phyloP scores from a whole-genome alignment of 2,888 invertebrate genomes.

The Himalopsyche tibetana region DNA sequence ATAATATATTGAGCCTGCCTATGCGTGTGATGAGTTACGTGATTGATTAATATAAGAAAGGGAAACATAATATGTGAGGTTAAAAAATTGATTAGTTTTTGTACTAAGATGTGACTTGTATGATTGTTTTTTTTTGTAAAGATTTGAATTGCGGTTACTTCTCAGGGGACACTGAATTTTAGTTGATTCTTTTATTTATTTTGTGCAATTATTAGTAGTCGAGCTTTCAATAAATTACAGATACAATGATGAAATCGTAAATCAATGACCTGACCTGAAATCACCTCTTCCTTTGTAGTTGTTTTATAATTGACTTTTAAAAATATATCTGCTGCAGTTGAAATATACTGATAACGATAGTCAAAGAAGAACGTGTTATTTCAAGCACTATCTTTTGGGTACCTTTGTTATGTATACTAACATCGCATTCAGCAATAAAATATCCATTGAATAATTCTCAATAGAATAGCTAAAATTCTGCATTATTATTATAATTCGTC shows the following conservation, averaged over 20 bases:
- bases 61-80: constrained; percentile 18
- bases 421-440: too few species aligned
- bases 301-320: too few species aligned
- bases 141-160: constrained; percentile 9
- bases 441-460: too few species aligned
- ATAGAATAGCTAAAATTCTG: too few species aligned
- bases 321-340: too few species aligned
- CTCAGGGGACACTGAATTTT: neutral
- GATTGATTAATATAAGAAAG: constrained; percentile 8
- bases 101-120: constrained; percentile 9
- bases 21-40: neutral
- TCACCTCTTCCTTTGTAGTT: constrained; percentile 1
- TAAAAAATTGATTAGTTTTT: constrained; percentile 29
- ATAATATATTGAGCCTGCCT: constrained; percentile 35
- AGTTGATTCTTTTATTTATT: neutral
- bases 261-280: constrained; percentile 27
- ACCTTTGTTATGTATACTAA: too few species aligned
- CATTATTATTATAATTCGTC: too few species aligned
- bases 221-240: constrained; percentile 35
- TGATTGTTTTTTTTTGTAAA: neutral
- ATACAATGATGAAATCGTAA: constrained; percentile 21
- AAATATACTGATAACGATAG: too few species aligned
- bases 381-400: too few species aligned
- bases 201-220: constrained; percentile 33
- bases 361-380: too few species aligned